Base-by-base conservation (phyloP, 2,797 vertebrate species). In the Coranthus polyacanthus region DNA sequence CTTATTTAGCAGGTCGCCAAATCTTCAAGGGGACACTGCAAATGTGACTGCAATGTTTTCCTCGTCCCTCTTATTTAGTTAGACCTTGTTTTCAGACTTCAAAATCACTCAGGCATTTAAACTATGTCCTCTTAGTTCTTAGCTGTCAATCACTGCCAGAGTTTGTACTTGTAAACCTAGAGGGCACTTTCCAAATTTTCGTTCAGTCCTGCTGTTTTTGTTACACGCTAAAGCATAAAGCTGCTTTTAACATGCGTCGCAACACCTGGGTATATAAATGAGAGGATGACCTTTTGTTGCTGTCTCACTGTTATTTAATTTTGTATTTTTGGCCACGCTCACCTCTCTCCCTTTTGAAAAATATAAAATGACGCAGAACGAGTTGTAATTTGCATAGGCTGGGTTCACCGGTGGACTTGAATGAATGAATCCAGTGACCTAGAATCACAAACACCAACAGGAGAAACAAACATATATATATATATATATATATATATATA, bases 81-180 rank as follows among this genome's bases (percentile, higher is more conserved):
- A 3, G 0, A 68, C 52, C 65, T 83, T 58, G 49, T 82, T 68
- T 72, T 54, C 49, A 38, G 29, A 53, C 37, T 21, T 32, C 5
- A 17, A 62, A 68, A 67, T 64, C 62, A 57, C 53, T 61, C 45
- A 73, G 71, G 66, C 63, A 81, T 86, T 79, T 78, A 47, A 83
- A 83, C 65, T 52, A 69, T 83, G 82, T 77, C 74, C 74, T 69
- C 13, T 16, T 3, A 44, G 65, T 59, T 50, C 67, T 60, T 51
- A 54, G 57, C 68, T 79, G 82, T 87, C 86, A 85, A 49, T 85
- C 84, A 80, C 39, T 10, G 18, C 18, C n/a, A n/a, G n/a, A n/a
- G n/a, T n/a, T n/a, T n/a, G n/a, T n/a, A n/a, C n/a, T n/a, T n/a
- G n/a, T 38, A 39, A 66, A 50, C 68, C 70, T 41, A 18, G 17